Evolutionary conservation across 2,113 vertebrate species (phyloP).

Genomic region (Psammodynastes pulverulentus): DNA sequence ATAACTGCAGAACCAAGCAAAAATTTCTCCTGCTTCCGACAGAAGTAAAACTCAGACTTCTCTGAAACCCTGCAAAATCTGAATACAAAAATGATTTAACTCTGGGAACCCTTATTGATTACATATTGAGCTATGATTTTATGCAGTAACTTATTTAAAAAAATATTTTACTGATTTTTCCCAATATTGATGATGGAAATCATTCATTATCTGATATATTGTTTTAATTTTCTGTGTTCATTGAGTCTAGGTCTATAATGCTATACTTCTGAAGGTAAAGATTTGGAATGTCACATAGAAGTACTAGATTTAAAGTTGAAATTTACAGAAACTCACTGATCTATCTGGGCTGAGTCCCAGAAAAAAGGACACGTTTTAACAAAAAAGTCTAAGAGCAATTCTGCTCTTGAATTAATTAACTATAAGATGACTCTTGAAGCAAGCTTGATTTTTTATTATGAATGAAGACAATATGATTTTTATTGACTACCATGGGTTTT

Average conservation of each 20-base stretch:
- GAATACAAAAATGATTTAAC: background rate
- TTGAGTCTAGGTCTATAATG: background rate
- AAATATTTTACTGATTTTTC: background rate
- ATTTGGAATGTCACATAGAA: background rate
- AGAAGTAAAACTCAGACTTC: background rate
- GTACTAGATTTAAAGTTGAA: background rate
- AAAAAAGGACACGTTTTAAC: background rate
- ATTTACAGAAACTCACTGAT: background rate
- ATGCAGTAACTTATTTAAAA: background rate
- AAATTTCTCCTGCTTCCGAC: background rate
- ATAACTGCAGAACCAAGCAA: background rate
- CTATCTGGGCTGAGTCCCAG: background rate
- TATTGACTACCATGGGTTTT: background rate
- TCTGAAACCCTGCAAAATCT: background rate
- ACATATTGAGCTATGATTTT: background rate
- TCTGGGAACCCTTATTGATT: background rate
- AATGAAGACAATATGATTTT: background rate
- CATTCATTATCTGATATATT: background rate
- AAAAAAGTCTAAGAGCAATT: background rate
- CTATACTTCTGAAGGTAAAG: background rate
- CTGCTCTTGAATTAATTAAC: background rate
- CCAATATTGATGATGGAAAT: background rate
- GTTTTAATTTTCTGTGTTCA: background rate
- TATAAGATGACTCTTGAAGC: background rate
- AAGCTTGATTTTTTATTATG: background rate